These are phyloP conservation scores for Sarcophaga rosellei DNA, from an alignment of 2,888 invertebrate genomes.

Conservation along the genomic window DNA sequence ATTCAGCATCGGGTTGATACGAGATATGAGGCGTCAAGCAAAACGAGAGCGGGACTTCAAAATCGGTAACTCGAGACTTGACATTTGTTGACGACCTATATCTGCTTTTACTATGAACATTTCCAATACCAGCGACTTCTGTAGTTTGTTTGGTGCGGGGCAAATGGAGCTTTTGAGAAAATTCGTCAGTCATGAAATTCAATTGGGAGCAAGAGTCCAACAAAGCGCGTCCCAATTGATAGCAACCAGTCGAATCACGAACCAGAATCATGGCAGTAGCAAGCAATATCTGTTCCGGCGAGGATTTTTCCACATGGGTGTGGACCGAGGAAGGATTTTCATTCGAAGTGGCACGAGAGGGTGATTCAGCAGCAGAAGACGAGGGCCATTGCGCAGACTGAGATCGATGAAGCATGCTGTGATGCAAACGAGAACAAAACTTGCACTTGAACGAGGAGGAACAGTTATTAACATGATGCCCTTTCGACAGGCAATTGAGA, in stretches of 20 bases:
- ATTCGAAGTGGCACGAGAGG: conserved; percentile 12
- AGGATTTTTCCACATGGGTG: conserved; percentile 46
- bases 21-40: conserved; percentile 65
- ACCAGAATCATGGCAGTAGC: conserved; percentile 66
- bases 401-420: conserved; percentile 26
- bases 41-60: conserved; percentile 54
- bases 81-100: conserved; percentile 54
- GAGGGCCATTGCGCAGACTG: not conserved
- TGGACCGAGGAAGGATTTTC: conserved; percentile 21
- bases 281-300: conserved; percentile 49
- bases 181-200: conserved; percentile 53
- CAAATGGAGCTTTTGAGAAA: conserved; percentile 29
- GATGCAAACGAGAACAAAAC: conserved; percentile 15
- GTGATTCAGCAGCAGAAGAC: conserved; percentile 14
- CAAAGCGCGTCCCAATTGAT: conserved; percentile 55
- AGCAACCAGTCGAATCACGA: conserved; percentile 41
- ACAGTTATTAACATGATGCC: conserved; percentile 42
- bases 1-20: conserved; percentile 65
- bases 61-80: conserved; percentile 54
- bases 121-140: conserved; percentile 57
- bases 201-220: conserved; percentile 60
- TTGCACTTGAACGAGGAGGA: conserved; percentile 43
- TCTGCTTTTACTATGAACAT: conserved; percentile 41
- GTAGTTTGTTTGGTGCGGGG: conserved; percentile 34
- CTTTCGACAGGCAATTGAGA: conserved; percentile 33